These are phyloP conservation scores for Smutsia temminckii DNA, from an alignment of 2,797 vertebrate species.

Conservation along the genomic window DNA sequence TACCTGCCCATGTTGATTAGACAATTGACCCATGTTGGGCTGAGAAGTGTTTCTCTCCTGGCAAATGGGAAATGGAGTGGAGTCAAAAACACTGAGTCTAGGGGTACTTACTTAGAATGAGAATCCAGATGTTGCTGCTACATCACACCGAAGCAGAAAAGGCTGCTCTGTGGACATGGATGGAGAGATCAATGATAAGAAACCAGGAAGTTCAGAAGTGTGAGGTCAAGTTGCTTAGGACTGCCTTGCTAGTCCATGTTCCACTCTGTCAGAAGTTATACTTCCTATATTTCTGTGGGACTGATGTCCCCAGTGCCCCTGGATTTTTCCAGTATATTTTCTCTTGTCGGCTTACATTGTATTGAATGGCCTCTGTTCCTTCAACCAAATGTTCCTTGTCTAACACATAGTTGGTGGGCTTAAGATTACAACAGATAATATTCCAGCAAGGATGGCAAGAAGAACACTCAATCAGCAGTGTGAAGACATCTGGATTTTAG, in stretches of 20 bases:
- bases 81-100: background rate
- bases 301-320: background rate
- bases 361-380: background rate
- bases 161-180: background rate
- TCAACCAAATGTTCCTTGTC: background rate
- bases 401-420: background rate
- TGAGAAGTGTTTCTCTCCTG: background rate
- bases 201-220: background rate
- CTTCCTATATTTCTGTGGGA: background rate
- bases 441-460: background rate
- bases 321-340: background rate
- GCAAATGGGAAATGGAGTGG: background rate
- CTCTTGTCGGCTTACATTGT: background rate
- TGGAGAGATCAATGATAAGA: background rate
- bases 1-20: background rate
- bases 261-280: too few species aligned
- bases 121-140: background rate
- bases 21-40: background rate
- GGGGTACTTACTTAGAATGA: background rate
- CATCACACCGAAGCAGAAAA: background rate
- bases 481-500: background rate
- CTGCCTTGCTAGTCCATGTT: background rate
- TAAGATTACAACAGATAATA: conserved; percentile 35
- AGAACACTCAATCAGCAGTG: background rate
- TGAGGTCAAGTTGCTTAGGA: background rate